phyloP scores from a whole-genome alignment of 2,888 invertebrate genomes.

The Amiota minor region DNA sequence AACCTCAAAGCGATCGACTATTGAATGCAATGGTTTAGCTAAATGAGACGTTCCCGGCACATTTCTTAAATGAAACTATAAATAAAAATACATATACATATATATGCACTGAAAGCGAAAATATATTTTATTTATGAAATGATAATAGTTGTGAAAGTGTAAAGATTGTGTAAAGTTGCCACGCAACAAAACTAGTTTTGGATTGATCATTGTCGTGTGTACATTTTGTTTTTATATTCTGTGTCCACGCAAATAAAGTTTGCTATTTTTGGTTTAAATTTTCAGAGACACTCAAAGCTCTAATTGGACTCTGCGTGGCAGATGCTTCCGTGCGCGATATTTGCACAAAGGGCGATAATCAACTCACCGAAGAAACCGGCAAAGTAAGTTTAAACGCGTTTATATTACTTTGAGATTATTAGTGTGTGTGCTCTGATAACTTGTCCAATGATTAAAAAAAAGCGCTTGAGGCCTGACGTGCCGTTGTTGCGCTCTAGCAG shows the following conservation, averaged over 20 bases:
- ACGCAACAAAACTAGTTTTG: conserved; percentile 41
- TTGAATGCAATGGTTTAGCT: too few relatives aligned
- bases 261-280: conserved; percentile 37
- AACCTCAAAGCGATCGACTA: conserved; percentile 49
- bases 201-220: background rate
- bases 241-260: conserved; percentile 32
- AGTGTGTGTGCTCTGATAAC: background rate
- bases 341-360: conserved; percentile 92
- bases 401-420: background rate
- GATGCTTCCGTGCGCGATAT: conserved; percentile 92
- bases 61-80: too few relatives aligned
- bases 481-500: conserved; percentile 31
- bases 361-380: conserved; percentile 90
- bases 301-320: conserved; percentile 88
- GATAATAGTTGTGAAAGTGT: background rate
- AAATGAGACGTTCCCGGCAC: too few relatives aligned
- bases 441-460: conserved; percentile 68
- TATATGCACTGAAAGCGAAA: too few relatives aligned
- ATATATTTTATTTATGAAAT: too few relatives aligned
- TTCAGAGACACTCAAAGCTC: conserved; percentile 89
- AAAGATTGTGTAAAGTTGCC: conserved; percentile 23
- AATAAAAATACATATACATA: too few relatives aligned
- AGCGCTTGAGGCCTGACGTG: conserved; percentile 60
- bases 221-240: background rate
- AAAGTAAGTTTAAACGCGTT: conserved; percentile 78